phyloP scores from a whole-genome alignment of 2,113 vertebrate genomes.

The Chrysochloris asiatica region DNA sequence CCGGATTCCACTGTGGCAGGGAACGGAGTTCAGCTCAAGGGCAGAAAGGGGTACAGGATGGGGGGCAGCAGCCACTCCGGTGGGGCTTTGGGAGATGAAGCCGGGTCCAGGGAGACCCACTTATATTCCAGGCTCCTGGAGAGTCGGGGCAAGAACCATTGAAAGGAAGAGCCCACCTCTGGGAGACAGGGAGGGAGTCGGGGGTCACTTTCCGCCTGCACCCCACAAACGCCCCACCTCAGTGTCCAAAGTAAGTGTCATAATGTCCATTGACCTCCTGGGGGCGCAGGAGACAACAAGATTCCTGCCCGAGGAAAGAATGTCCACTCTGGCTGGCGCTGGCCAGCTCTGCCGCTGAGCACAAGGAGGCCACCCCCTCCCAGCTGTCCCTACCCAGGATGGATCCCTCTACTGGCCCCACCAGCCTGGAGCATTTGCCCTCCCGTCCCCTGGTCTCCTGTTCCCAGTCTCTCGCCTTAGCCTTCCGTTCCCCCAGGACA shows the following conservation, averaged over 20 bases:
- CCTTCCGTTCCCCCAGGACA: background rate
- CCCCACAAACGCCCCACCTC: constrained; percentile 44
- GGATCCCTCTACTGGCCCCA: background rate
- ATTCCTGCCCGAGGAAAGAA: background rate
- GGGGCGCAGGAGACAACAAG: constrained; percentile 79
- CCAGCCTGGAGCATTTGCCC: background rate
- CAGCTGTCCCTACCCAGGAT: background rate
- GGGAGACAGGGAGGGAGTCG: background rate
- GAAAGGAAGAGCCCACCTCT: background rate
- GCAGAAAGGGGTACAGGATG: background rate
- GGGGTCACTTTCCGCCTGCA: background rate
- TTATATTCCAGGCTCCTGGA: background rate
- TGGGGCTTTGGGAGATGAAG: background rate
- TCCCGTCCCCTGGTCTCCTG: background rate
- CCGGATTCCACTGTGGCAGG: background rate
- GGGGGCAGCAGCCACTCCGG: background rate
- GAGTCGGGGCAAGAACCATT: too few species aligned
- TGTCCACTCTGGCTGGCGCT: background rate
- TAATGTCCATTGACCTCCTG: constrained; percentile 67
- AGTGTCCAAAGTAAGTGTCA: constrained; percentile 47
- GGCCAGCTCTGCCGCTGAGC: background rate
- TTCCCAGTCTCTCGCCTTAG: background rate
- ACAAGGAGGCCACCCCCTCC: background rate
- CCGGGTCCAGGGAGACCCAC: background rate
- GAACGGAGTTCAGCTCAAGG: background rate